phyloP scores from a whole-genome alignment of 2,113 vertebrate genomes.

The Ellobius talpinus region DNA sequence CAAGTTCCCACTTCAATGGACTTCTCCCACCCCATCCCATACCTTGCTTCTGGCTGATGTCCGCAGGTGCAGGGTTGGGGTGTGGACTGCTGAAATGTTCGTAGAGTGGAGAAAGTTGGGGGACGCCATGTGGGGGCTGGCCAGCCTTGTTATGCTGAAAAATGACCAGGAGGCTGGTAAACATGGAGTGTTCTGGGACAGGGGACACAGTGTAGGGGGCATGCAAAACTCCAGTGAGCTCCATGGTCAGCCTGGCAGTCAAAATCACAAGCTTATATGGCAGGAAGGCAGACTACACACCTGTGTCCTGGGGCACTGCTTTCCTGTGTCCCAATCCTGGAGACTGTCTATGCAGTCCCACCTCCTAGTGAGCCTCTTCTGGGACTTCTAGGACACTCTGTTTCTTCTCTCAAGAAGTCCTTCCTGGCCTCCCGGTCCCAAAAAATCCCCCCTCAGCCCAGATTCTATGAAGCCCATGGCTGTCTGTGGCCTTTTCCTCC shows the following conservation, averaged over 20 bases:
- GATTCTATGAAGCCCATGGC: neutral
- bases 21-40: conserved; percentile 59
- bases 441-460: neutral
- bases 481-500: neutral
- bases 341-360: neutral
- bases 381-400: too few relatives aligned
- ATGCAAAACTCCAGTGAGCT: neutral
- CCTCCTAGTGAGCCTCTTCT: neutral
- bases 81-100: conserved; percentile 96
- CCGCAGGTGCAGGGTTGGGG: conserved; percentile 93
- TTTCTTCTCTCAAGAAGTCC: neutral
- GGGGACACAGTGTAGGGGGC: accelerated
- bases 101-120: conserved; percentile 96
- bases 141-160: conserved; percentile 97
- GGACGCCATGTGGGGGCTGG: conserved; percentile 96
- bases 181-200: neutral
- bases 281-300: neutral
- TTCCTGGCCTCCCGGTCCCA: neutral
- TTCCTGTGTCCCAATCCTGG: neutral
- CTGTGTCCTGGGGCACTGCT: neutral
- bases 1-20: neutral
- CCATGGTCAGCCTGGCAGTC: neutral
- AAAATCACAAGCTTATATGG: neutral
- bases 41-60: conserved; percentile 99
- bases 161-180: conserved; percentile 60